Evolutionary conservation across 2,888 invertebrate species (phyloP), one percentile per base, ranked within the genome.

Genomic region (Geotrupes spiniger): DNA sequence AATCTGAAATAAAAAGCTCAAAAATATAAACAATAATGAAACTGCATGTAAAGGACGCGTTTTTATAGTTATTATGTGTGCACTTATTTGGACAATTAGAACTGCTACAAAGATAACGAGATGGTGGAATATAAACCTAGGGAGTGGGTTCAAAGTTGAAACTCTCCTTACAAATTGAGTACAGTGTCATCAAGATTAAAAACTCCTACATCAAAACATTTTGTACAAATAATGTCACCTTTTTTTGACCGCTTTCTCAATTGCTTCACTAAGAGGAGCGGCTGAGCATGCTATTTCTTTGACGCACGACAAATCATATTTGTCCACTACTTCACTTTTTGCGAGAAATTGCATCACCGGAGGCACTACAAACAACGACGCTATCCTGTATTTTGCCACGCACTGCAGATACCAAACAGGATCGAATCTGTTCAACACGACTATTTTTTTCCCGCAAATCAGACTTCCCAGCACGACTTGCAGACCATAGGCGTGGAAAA

Each of bases 271-370:
- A 0, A 92, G 73, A 0, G 92, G 88, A 0, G 92, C 91, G 1
- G 91, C 92, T 1, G 89, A 91, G 61, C 83, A 83, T 66, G 84
- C 77, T 38, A 91, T 74, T 36, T 79, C 76, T 57, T 79, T 76
- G 1, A 92, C 66, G 4, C 82, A 82, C 0, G 83, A 80, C 45
- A 92, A 72, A 68, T 92, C 84, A 63, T 85, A 91, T 51, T 85
- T 79, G 10, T 79, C 74, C 3, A 91, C 84, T 38, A 87, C 72
- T 0, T 89, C 87, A 65, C 85, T 83, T 69, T 91, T 90, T 0
- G 88, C 86, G 47, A 93, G 70, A 66, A 91, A 89, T 16, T 90
- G 81, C 65, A 89, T 81, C 28, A 92, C 74, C 0, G 92, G 91
- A 1, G 92, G 92, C 2, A 91, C 92, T 55, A 89, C 71, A 11